Base-by-base conservation (phyloP, 2,113 vertebrate species). In the Trichomycterus rosablanca region DNA sequence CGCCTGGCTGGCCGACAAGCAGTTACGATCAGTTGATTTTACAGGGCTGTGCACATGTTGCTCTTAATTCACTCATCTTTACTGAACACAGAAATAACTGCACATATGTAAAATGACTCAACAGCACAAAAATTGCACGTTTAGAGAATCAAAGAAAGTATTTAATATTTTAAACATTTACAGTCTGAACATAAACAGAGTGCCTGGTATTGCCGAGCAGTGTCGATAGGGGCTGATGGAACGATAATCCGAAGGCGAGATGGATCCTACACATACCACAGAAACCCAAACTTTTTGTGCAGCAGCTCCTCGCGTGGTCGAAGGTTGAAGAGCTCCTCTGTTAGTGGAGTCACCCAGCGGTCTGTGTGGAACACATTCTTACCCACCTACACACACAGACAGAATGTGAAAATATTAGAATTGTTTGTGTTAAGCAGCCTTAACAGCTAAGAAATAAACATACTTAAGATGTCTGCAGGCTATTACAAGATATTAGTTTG, bases 281-380 rank as follows among this genome's bases (percentile, higher is more conserved):
- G 48, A 71, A 91, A 90, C 18, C 89, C 91, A 0, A 83, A 89
- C 30, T 71, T 78, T 63, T 80, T 73, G 0, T 81, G 72, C 1
- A 86, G 0, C 11, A 79, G 0, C 73, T 93, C 84, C 0, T 84
- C 67, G 0, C 14, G 0, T 0, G 88, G 81, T 8, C 87, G 85
- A 4, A 97, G 85, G 73, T 80, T 89, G 1, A 79, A 93, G 1
- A 98, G 81, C 77, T 97, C 92, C 0, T 90, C 83, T 1, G 58
- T 0, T 0, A 70, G 1, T 0, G 94, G 95, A 1, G 76, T 0
- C 0, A 91, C 84, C 95, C 95, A 98, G 76, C 95, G 93, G 0
- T 88, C 85, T 1, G 94, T 93, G 82, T 96, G 81, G 80, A 84
- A 98, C 14, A 81, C 8, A 0, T 79, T 90, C 52, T 95, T 90